Base-by-base conservation (phyloP, 2,113 vertebrate species). In the Chrysemys picta region DNA sequence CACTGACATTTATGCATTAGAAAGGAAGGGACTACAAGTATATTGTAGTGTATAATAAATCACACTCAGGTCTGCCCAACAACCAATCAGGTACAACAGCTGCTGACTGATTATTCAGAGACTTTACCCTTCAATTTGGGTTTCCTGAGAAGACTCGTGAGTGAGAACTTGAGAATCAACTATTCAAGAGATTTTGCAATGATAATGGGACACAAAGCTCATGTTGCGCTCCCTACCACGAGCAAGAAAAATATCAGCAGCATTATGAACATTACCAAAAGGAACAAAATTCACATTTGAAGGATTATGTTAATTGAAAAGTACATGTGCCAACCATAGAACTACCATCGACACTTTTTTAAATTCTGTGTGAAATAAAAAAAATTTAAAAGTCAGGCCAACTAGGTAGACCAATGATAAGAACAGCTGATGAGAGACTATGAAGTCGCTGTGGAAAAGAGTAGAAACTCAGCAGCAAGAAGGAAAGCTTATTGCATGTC, bases 131-230 rank as follows among this genome's bases (percentile, higher is more conserved):
- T 72, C n/a, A 62, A 45, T 31, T 84, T 29, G 16, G 22, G 84
- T 31, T 49, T 57, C 29, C 81, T 65, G 59, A 35, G 59, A 65
- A 65, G 59, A 65, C 84, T 7, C 0, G 0, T 1, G 0, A 72
- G 45, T 25, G 84, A 59, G 75, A 85, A 89, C 25, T 35, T 62
- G 62, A 59, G 87, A 80, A 83, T 29, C 53, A 78, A 16, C 19
- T 19, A 90, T n/a, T 65, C 35, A 9, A 27, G 76, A 54, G 31
- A 72, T 3, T 50, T 94, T 65, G 7, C 45, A 62, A 42, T 31
- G 27, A 65, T 9, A 78, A 1, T 2, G 2, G 0, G 5, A 25
- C 10, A 65, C 29, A 14, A 65, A 65, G 59, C 59, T 35, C 59
- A 2, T 65, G 59, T 65, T 65, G 29, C 3, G 6, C 6, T 35